These are phyloP conservation scores for Andinoacara biseriatus DNA, from an alignment of 2,113 vertebrate species.

Conservation along the genomic window DNA sequence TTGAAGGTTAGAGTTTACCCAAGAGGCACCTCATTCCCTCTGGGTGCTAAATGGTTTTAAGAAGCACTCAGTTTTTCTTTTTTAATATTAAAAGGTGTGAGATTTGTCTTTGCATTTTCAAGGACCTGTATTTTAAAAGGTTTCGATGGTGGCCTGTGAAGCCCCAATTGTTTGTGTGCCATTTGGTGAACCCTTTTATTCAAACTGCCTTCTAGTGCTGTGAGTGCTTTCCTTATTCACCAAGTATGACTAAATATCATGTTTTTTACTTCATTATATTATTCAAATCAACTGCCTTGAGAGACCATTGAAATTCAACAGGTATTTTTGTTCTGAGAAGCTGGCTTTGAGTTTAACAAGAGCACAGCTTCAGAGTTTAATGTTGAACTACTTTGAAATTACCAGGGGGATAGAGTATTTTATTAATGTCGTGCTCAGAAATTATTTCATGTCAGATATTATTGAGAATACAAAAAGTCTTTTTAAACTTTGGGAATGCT, in stretches of 20 bases:
- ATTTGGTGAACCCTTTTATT: slow-evolving; percentile 44
- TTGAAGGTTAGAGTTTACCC: slow-evolving; percentile 9
- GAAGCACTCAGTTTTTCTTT: not conserved
- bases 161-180: slow-evolving; percentile 10
- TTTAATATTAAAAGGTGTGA: slow-evolving; percentile 19
- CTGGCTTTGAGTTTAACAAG: not conserved
- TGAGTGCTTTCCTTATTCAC: slow-evolving; percentile 30
- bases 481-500: not conserved
- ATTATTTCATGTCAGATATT: not conserved
- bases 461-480: not conserved
- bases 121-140: slow-evolving; percentile 32
- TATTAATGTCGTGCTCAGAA: not conserved
- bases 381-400: not conserved
- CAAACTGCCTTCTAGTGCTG: slow-evolving; percentile 7
- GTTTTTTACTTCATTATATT: slow-evolving; percentile 34
- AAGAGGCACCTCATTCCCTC: slow-evolving; percentile 2
- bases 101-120: slow-evolving; percentile 14
- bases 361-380: not conserved
- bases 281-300: slow-evolving; percentile 50
- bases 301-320: slow-evolving; percentile 2
- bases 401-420: not conserved
- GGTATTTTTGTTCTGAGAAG: slow-evolving; percentile 2
- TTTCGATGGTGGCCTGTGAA: not conserved
- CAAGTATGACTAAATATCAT: slow-evolving; percentile 25
- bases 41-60: slow-evolving; percentile 49